Evolutionary conservation across 1,140 invertebrate genomes (phyloP).

Genomic region (Sweltsa coloradensis): DNA sequence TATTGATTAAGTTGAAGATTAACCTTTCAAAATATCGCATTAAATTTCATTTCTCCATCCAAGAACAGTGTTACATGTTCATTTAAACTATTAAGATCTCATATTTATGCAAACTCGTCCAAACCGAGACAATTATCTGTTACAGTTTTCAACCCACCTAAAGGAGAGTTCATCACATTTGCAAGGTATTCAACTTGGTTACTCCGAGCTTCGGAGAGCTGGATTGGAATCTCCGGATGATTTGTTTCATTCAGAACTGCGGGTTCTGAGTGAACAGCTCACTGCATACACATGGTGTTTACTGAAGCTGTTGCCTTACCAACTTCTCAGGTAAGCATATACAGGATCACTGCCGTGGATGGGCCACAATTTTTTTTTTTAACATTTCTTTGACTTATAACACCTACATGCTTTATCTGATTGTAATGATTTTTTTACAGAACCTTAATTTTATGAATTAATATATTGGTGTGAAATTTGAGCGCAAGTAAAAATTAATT

Average conservation of each 20-base stretch:
- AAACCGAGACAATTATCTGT: too few relatives aligned
- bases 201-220: constrained; percentile 13
- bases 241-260: constrained; percentile 5
- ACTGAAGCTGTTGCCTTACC: constrained; percentile 8
- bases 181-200: constrained; percentile 13
- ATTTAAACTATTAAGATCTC: too few relatives aligned
- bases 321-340: constrained; percentile 8
- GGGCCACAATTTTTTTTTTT: not conserved
- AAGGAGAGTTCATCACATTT: constrained; percentile 15
- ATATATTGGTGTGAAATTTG: too few relatives aligned
- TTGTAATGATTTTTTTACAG: too few relatives aligned
- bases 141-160: constrained; percentile 14
- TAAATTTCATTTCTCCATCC: not conserved
- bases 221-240: constrained; percentile 7
- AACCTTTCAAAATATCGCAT: not conserved
- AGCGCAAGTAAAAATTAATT: too few relatives aligned
- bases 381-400: too few relatives aligned
- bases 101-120: too few relatives aligned
- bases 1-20: not conserved
- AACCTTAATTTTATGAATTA: too few relatives aligned
- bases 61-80: too few relatives aligned
- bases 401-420: too few relatives aligned
- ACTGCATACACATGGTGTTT: constrained; percentile 10
- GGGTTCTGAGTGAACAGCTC: constrained; percentile 14
- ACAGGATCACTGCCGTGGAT: not conserved